phyloP scores from a whole-genome alignment of 1,140 invertebrate genomes.

The Drosophila parvula region DNA sequence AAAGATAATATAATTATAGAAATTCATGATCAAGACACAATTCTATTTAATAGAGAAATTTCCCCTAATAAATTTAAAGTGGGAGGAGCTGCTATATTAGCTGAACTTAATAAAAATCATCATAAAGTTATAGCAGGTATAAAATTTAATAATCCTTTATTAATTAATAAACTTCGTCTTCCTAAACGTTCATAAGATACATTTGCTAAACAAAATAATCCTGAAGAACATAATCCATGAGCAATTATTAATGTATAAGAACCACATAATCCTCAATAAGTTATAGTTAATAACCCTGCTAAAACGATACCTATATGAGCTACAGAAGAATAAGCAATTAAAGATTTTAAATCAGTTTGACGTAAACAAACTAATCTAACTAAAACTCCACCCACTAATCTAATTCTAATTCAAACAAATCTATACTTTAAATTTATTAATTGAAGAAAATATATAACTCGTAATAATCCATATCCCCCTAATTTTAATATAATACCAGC shows the following conservation, averaged over 20 bases:
- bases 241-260: conserved; percentile 87
- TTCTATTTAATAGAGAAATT: conserved; percentile 86
- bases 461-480: conserved; percentile 88
- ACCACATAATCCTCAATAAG: conserved; percentile 84
- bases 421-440: conserved; percentile 84
- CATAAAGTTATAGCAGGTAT: conserved; percentile 85
- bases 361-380: conserved; percentile 87
- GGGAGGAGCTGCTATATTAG: conserved; percentile 84
- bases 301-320: conserved; percentile 61
- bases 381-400: conserved; percentile 85
- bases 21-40: conserved; percentile 84
- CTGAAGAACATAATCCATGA: conserved; percentile 88
- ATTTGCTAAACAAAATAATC: conserved; percentile 89
- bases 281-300: conserved; percentile 85
- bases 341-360: conserved; percentile 83
- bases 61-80: conserved; percentile 85
- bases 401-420: conserved; percentile 84
- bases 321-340: conserved; percentile 62
- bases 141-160: conserved; percentile 84
- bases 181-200: conserved; percentile 86
- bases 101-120: conserved; percentile 86
- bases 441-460: conserved; percentile 84
- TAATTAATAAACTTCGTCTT: conserved; percentile 83
- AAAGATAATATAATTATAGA: conserved; percentile 85
- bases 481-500: conserved; percentile 89